These are phyloP conservation scores for Meleagris gallopavo DNA, from an alignment of 2,113 vertebrate species.

Conservation along the genomic window DNA sequence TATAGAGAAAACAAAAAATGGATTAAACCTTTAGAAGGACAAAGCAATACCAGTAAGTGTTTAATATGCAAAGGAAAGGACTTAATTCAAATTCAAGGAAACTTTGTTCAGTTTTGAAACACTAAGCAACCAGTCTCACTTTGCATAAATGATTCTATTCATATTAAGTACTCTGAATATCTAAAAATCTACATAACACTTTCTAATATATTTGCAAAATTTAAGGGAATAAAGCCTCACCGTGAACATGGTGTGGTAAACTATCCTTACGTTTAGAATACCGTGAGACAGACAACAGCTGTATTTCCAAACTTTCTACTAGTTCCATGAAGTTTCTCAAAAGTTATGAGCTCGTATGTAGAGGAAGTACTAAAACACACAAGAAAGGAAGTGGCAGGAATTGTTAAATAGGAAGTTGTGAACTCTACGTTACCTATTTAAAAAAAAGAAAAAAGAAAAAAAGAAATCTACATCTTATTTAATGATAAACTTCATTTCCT, in stretches of 20 bases:
- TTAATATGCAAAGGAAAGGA: not conserved
- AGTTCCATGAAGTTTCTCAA: not conserved
- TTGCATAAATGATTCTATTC: not conserved
- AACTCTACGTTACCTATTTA: not conserved
- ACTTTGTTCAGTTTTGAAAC: not conserved
- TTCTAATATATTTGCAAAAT: not conserved
- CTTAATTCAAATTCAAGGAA: not conserved
- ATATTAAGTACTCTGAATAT: not conserved
- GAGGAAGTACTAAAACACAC: conserved; percentile 22
- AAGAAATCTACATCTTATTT: not conserved
- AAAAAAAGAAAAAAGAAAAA: not conserved
- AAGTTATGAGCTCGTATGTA: not conserved
- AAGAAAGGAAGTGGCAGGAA: conserved; percentile 24
- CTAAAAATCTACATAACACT: not conserved
- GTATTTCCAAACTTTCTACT: not conserved
- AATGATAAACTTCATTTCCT: conserved; percentile 2
- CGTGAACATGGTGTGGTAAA: no score
- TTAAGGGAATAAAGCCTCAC: not conserved
- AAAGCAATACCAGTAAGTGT: not conserved
- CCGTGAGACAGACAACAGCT: not conserved
- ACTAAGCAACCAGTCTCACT: not conserved
- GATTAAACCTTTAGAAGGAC: not conserved
- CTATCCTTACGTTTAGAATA: not conserved
- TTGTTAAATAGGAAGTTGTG: conserved; percentile 38
- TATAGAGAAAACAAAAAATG: not conserved